phyloP scores from a whole-genome alignment of 2,113 vertebrate species.

The Labeo rohita region DNA sequence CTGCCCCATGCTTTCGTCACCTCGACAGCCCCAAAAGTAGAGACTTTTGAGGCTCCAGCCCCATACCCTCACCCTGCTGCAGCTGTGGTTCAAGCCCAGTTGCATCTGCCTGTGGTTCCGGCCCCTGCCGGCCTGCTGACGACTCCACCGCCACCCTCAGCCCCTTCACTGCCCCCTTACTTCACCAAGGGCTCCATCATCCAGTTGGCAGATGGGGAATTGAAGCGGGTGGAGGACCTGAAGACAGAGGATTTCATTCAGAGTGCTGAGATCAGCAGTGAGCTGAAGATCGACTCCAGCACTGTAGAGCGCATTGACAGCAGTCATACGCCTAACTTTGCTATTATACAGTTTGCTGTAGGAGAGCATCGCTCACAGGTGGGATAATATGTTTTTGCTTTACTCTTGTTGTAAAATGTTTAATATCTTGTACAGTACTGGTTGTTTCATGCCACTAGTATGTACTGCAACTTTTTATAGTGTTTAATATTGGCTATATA shows the following conservation, averaged over 20 bases:
- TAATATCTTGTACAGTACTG: neutral
- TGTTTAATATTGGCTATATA: neutral
- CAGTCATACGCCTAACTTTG: slow-evolving; percentile 86
- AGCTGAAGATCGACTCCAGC: slow-evolving; percentile 98
- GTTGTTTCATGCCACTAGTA: neutral
- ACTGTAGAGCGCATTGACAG: slow-evolving; percentile 95
- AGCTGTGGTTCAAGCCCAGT: slow-evolving; percentile 89
- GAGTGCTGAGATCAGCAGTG: slow-evolving; percentile 95
- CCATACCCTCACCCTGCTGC: slow-evolving; percentile 74
- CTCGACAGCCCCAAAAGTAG: slow-evolving; percentile 83
- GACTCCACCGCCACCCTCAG: slow-evolving; percentile 54
- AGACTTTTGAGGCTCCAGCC: slow-evolving; percentile 78
- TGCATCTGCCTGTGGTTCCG: slow-evolving; percentile 88
- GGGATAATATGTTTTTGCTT: slow-evolving; percentile 59
- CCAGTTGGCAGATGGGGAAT: slow-evolving; percentile 94
- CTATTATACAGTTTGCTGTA: slow-evolving; percentile 93
- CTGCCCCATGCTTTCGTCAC: slow-evolving; percentile 90
- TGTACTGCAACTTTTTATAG: neutral
- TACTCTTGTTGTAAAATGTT: neutral
- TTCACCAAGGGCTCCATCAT: slow-evolving; percentile 98
- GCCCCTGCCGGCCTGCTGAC: slow-evolving; percentile 70
- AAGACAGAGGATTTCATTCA: slow-evolving; percentile 99
- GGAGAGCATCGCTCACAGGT: slow-evolving; percentile 97
- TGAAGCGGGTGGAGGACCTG: slow-evolving; percentile 97
- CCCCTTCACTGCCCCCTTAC: slow-evolving; percentile 89